A percentile compares a stretch with the other conserved stretches of the same genome.
Conservation (phyloP, 2,888 invertebrate genomes). For the Griposia aprilina region DNA sequence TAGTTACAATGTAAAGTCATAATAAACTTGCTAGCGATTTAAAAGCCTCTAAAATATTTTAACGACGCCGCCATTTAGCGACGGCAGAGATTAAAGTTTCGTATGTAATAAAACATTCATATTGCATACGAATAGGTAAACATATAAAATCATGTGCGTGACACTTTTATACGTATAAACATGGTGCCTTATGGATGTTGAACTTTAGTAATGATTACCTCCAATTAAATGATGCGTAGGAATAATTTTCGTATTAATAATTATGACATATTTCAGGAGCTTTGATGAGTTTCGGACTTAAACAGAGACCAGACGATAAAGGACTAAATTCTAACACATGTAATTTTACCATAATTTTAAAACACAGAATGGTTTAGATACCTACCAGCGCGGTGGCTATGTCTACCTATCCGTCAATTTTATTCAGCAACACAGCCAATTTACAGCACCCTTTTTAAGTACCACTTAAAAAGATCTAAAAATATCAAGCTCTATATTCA, state of each 20-base stretch:
- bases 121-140: slow-evolving; percentile 26
- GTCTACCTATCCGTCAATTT: not conserved
- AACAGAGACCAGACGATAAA: too few relatives aligned
- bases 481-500: slow-evolving; percentile 27
- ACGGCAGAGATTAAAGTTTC: slow-evolving; percentile 50
- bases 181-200: not conserved
- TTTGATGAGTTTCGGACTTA: not conserved
- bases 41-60: slow-evolving; percentile 59
- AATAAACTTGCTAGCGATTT: slow-evolving; percentile 51
- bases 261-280: not conserved
- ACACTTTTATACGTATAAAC: not conserved
- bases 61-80: slow-evolving; percentile 46
- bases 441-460: not conserved
- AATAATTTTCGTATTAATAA: not conserved
- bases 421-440: not conserved
- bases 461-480: not conserved
- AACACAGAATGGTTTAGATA: too few relatives aligned
- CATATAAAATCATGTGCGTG: slow-evolving; percentile 17
- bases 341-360: too few relatives aligned
- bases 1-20: slow-evolving; percentile 51
- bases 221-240: not conserved
- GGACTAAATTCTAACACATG: too few relatives aligned
- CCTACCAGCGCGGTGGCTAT: too few relatives aligned
- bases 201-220: not conserved
- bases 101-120: slow-evolving; percentile 50